Percentiles rank a stretch among this genome's conserved stretches.
These are phyloP conservation scores for Ophion obscuratus DNA, from an alignment of 2,888 invertebrate species.

Conservation along the genomic window DNA sequence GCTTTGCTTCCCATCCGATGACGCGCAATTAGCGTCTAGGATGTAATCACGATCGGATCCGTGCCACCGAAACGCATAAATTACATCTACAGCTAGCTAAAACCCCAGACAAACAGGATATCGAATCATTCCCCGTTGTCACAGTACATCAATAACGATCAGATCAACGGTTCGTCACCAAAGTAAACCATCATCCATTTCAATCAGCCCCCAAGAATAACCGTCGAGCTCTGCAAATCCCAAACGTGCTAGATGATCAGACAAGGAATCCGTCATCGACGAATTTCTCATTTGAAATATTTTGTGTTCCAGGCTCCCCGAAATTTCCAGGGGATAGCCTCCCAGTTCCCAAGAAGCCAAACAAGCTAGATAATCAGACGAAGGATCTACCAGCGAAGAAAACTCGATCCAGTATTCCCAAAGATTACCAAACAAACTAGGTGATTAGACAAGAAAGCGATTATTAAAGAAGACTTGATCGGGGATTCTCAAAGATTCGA, in stretches of 20 bases:
- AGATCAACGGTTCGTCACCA: not conserved
- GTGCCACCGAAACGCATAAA: constrained; percentile 67
- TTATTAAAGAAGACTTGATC: too few species aligned
- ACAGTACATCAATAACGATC: not conserved
- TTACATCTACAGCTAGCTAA: constrained; percentile 65
- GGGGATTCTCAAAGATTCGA: too few species aligned
- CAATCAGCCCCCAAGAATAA: not conserved
- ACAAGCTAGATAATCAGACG: not conserved
- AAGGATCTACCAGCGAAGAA: not conserved
- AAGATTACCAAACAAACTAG: too few species aligned
- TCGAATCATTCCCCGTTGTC: not conserved
- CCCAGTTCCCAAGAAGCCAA: not conserved
- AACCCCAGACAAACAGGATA: constrained; percentile 50
- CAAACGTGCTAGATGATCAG: not conserved
- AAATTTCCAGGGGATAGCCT: too few species aligned
- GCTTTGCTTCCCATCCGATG: constrained; percentile 71
- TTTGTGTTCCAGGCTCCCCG: too few species aligned
- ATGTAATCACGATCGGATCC: constrained; percentile 79
- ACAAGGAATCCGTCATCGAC: not conserved
- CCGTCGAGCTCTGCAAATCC: not conserved
- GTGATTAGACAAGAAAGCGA: too few species aligned
- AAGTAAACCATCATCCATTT: not conserved
- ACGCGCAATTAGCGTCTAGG: constrained; percentile 76
- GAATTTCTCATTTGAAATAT: too few species aligned
- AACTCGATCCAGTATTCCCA: too few species aligned